These are phyloP conservation scores for Morone chrysops DNA, from an alignment of 2,113 vertebrate genomes.

Conservation along the genomic window DNA sequence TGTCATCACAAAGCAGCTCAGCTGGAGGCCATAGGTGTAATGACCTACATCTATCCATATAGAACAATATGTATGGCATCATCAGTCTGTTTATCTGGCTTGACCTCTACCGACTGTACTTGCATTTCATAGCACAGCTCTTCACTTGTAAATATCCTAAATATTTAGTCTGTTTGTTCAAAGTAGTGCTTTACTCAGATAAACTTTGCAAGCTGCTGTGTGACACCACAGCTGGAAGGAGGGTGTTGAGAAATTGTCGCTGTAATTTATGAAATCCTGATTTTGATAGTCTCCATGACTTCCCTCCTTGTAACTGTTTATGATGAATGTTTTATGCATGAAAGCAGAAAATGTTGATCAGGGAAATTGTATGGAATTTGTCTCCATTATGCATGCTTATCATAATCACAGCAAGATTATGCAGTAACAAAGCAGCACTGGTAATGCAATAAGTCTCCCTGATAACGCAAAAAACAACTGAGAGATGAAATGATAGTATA, in stretches of 20 bases:
- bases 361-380: slow-evolving; percentile 76
- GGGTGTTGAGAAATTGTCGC: slow-evolving; percentile 25
- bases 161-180: background rate
- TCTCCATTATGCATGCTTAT: slow-evolving; percentile 81
- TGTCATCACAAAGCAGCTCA: slow-evolving; percentile 67
- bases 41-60: slow-evolving; percentile 75
- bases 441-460: slow-evolving; percentile 71
- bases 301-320: slow-evolving; percentile 60
- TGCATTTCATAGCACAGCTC: slow-evolving; percentile 15
- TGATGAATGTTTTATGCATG: slow-evolving; percentile 77
- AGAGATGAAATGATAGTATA: slow-evolving; percentile 49
- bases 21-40: slow-evolving; percentile 69
- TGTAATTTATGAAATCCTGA: slow-evolving; percentile 66
- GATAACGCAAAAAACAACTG: slow-evolving; percentile 62
- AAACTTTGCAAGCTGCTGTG: slow-evolving; percentile 38
- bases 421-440: slow-evolving; percentile 71
- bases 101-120: slow-evolving; percentile 68
- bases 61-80: slow-evolving; percentile 67
- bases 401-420: slow-evolving; percentile 79
- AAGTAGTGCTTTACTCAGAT: slow-evolving; percentile 18
- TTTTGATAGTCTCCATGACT: slow-evolving; percentile 65
- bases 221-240: slow-evolving; percentile 40
- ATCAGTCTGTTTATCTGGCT: slow-evolving; percentile 61
- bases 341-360: slow-evolving; percentile 74
- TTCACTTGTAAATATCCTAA: slow-evolving; percentile 1